Percentiles rank a stretch among this genome's conserved stretches.
These are phyloP conservation scores for Hippocampus guttulatus DNA, from an alignment of 2,113 vertebrate genomes.

Conservation along the genomic window DNA sequence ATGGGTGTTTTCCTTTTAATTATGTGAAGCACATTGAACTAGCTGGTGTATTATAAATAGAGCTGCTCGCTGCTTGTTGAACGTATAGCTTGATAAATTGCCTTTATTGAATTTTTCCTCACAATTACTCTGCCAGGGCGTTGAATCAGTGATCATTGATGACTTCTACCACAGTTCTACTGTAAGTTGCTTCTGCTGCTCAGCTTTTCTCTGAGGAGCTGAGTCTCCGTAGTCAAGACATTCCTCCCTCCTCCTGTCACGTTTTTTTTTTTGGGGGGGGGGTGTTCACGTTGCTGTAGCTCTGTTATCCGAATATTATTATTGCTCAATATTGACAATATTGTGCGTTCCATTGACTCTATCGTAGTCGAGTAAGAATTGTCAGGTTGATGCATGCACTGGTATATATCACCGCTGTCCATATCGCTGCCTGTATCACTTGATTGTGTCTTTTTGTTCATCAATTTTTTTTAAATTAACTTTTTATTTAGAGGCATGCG, in stretches of 20 bases:
- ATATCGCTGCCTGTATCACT: too few relatives aligned
- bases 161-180: background rate
- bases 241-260: background rate
- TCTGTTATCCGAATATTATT: background rate
- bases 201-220: background rate
- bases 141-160: background rate
- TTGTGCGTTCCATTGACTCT: too few relatives aligned
- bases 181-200: background rate
- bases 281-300: background rate
- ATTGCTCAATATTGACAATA: background rate
- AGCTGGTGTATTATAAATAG: too few relatives aligned
- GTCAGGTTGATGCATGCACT: too few relatives aligned
- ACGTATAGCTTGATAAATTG: background rate
- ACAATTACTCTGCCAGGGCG: background rate
- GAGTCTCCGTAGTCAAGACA: background rate
- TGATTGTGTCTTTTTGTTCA: too few relatives aligned
- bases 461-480: too few relatives aligned
- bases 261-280: too few relatives aligned
- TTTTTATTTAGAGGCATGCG: too few relatives aligned
- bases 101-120: background rate
- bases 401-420: too few relatives aligned
- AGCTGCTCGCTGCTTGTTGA: background rate
- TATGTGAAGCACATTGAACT: background rate
- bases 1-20: background rate
- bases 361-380: too few relatives aligned